Evolutionary conservation across 2,888 invertebrate species (phyloP).

Genomic region (Drosophila infuscata): DNA sequence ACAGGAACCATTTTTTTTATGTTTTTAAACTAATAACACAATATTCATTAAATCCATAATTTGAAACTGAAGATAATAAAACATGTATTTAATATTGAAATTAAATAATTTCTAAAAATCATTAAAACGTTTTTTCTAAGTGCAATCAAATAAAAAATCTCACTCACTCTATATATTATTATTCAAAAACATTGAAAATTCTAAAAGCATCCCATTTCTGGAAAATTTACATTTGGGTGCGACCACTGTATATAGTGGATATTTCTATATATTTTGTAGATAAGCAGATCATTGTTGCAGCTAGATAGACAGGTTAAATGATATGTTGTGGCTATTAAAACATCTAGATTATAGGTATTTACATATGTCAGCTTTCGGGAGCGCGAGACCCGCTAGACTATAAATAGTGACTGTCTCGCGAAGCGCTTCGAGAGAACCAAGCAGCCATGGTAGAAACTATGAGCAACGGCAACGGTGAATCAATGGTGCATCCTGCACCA

Average conservation of each 20-base stretch:
- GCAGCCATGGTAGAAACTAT: conserved; percentile 56
- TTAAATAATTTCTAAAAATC: not conserved
- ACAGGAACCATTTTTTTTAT: not conserved
- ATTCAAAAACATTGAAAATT: not conserved
- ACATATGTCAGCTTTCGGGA: not conserved
- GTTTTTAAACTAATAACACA: not conserved
- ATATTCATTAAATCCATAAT: not conserved
- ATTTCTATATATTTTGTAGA: not conserved
- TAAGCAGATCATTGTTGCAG: not conserved
- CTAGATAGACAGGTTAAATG: not conserved
- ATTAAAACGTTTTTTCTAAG: no score
- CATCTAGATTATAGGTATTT: conserved; percentile 7
- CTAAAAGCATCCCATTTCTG: not conserved
- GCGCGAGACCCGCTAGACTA: conserved; percentile 17
- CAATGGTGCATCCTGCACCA: conserved; percentile 50
- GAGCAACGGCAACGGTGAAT: conserved; percentile 7
- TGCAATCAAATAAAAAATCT: not conserved
- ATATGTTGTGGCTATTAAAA: conserved; percentile 19
- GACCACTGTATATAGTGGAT: not conserved
- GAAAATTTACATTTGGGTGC: not conserved
- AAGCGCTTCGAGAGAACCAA: conserved; percentile 23
- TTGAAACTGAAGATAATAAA: not conserved
- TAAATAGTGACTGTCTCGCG: conserved; percentile 40
- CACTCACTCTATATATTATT: not conserved
- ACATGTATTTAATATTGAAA: not conserved